Evolutionary conservation across 2,113 vertebrate genomes (phyloP).

Genomic region (Cryptomyrus ogoouensis): DNA sequence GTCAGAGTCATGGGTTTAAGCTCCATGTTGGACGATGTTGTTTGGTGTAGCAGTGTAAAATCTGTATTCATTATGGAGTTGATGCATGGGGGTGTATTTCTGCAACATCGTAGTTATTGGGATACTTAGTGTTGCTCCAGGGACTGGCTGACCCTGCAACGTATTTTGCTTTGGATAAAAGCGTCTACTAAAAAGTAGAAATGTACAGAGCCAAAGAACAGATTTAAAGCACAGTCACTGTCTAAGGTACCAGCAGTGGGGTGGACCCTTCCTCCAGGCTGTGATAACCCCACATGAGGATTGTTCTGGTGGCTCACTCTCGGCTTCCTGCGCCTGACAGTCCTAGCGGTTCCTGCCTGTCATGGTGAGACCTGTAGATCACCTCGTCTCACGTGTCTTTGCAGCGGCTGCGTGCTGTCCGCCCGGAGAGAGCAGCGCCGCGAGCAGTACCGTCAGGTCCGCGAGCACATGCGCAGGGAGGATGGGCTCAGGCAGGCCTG

Average conservation of each 20-base stretch:
- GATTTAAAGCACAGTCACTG: not conserved
- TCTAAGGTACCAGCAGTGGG: not conserved
- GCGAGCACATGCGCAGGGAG: conserved; percentile 88
- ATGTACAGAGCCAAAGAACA: not conserved
- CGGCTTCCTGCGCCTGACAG: not conserved
- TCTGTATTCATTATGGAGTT: not conserved
- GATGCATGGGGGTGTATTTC: not conserved
- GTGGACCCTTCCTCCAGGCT: not conserved
- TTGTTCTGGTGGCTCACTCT: not conserved
- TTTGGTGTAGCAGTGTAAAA: not conserved
- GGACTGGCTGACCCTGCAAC: not conserved
- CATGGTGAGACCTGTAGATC: not conserved
- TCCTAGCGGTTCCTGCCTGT: not conserved
- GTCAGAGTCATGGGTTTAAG: not conserved
- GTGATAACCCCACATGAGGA: not conserved
- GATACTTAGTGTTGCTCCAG: not conserved
- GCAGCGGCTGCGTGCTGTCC: conserved; percentile 66
- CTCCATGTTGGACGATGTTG: not conserved
- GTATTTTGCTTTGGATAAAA: not conserved
- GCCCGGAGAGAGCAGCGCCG: conserved; percentile 86
- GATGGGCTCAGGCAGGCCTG: conserved; percentile 83
- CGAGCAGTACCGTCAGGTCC: conserved; percentile 91
- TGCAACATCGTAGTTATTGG: not conserved
- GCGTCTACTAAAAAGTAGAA: not conserved
- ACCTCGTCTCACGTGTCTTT: conserved; percentile 23